Evolutionary conservation across 2,888 invertebrate species (phyloP), one percentile per base, ranked within the genome.

Genomic region (Beris morrisii): DNA sequence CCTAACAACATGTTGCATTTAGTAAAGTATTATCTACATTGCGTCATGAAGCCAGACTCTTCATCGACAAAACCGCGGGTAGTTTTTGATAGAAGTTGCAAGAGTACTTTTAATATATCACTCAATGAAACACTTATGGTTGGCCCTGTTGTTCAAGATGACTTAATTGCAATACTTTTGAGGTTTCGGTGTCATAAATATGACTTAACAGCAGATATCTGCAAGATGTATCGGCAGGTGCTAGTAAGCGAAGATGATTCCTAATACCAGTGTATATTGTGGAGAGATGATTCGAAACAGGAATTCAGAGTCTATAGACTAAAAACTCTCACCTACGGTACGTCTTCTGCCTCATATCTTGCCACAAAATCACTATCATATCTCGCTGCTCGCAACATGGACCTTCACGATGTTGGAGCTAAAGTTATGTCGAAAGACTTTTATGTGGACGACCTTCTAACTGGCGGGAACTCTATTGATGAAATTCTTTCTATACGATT

Each of bases 381-480:
- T 59, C 70, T 1, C 46, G 70, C 7, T 55, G 65, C 3, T 28
- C 72, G 12, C 55, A 70, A 32, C 59, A 70, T 70, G 1, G 43
- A 56, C 11, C 64, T 68, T 32, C 70, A 70, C 43, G 48, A 43
- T 65, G 61, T 71, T 72, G 0, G n/a, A 28, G 72, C 70, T 15
- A 57, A 64, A 52, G 57, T 71, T 28, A 38, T 69, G 7, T 7
- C 43, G 2, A 59, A 65, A 28, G 71, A 71, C 45, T 71, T 73
- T 30, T 74, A 73, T 52, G 69, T 73, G 7, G 73, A 74, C 66
- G 73, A 73, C 44, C 50, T 70, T 4, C 66, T 71, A 48, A 69
- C 69, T n/a, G 69, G 70, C 6, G 55, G 53, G 4, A 64, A 64
- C 1, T 50, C 15, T 6, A 13, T 15, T 5, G n/a, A 46, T 6